phyloP scores from a whole-genome alignment of 2,888 invertebrate species.

The Leucophenga maculata region DNA sequence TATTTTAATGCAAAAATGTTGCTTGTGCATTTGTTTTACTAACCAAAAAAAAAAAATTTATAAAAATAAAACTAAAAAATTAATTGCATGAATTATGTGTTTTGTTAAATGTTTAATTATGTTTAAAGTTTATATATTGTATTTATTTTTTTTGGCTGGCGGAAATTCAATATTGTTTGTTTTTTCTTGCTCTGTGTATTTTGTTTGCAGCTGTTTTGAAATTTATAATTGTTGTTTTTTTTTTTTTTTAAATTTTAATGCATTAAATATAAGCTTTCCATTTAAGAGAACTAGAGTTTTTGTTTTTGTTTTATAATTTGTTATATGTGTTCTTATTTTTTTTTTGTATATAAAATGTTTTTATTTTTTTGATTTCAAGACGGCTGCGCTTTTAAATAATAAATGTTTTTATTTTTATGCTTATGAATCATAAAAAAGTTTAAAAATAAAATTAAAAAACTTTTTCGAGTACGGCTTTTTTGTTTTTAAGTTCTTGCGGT shows the following conservation, averaged over 20 bases:
- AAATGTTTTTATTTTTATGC: background rate
- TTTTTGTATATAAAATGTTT: slow-evolving; percentile 34
- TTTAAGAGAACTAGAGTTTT: slow-evolving; percentile 57
- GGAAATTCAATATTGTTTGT: slow-evolving; percentile 34
- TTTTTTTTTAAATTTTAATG: slow-evolving; percentile 17
- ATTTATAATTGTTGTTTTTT: slow-evolving; percentile 34
- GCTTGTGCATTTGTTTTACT: background rate
- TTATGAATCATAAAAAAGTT: background rate
- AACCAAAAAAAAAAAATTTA: background rate
- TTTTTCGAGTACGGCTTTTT: slow-evolving; percentile 13
- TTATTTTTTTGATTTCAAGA: slow-evolving; percentile 16
- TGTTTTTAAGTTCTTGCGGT: slow-evolving; percentile 33
- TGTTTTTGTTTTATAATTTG: slow-evolving; percentile 22
- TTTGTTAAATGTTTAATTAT: background rate
- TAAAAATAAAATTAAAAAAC: no score
- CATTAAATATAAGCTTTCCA: slow-evolving; percentile 55
- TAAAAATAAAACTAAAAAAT: background rate
- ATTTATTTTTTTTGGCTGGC: slow-evolving; percentile 35
- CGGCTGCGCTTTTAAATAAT: slow-evolving; percentile 47
- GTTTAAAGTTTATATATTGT: slow-evolving; percentile 31
- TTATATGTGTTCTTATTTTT: background rate
- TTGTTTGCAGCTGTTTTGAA: slow-evolving; percentile 33
- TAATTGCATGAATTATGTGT: background rate
- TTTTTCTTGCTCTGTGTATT: slow-evolving; percentile 48
- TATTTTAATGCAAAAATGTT: background rate